These are phyloP conservation scores for Anser cygnoides DNA, from an alignment of 2,113 vertebrate species.

Conservation along the genomic window DNA sequence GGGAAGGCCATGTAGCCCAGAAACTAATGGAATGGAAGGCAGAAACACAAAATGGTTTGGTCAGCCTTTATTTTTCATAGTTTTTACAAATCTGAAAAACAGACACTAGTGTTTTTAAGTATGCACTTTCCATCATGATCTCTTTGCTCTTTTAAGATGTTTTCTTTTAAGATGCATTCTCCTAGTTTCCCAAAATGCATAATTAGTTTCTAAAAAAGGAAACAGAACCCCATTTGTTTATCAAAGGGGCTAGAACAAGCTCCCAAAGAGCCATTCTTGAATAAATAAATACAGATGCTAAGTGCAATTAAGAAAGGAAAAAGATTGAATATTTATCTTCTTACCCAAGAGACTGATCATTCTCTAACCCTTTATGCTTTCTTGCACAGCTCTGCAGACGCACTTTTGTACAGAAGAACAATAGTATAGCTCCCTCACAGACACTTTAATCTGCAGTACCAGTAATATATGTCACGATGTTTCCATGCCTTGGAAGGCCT, in stretches of 20 bases:
- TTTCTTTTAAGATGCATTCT: not conserved
- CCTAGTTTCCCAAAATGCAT: not conserved
- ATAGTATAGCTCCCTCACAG: not conserved
- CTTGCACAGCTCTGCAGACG: not conserved
- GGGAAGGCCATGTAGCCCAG: not conserved
- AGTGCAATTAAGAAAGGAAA: not conserved
- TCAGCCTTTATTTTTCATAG: not conserved
- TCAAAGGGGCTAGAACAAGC: not conserved
- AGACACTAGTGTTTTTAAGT: not conserved
- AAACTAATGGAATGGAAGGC: not conserved
- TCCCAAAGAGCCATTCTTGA: not conserved
- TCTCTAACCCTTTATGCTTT: not conserved
- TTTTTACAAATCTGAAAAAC: not conserved
- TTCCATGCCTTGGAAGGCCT: not conserved
- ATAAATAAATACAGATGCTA: not conserved
- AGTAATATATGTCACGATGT: not conserved
- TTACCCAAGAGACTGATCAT: not conserved
- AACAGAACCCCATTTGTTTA: not conserved
- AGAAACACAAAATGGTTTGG: not conserved
- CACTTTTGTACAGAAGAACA: not conserved
- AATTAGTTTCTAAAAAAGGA: not conserved
- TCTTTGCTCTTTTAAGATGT: not conserved
- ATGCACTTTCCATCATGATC: rapidly evolving
- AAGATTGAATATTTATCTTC: not conserved
- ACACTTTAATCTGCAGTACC: not conserved